Evolutionary conservation across 2,113 vertebrate genomes (phyloP).

Genomic region (Myrmecobius fasciatus): DNA sequence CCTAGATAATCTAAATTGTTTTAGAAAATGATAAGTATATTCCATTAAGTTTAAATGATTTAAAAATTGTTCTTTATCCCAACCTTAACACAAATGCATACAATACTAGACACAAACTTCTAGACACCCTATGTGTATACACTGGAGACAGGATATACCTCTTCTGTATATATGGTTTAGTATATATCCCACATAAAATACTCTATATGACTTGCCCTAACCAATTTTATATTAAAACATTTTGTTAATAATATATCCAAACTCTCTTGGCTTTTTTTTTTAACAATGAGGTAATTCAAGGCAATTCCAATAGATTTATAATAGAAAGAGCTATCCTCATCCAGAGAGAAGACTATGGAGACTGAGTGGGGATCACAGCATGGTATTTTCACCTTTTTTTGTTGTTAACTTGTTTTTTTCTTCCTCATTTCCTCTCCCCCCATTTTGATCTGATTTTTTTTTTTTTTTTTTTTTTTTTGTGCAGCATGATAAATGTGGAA

Average conservation of each 20-base stretch:
- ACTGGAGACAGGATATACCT: not conserved
- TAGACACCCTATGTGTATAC: not conserved
- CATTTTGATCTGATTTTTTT: too few species aligned
- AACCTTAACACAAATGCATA: not conserved
- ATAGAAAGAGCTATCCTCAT: too few species aligned
- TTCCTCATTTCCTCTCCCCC: too few species aligned
- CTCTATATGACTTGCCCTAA: not conserved
- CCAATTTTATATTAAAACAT: not conserved
- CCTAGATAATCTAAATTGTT: not conserved
- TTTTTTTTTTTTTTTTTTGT: too few species aligned
- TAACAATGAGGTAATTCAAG: too few species aligned
- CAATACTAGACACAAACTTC: not conserved
- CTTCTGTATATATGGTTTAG: not conserved
- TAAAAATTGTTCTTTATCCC: not conserved
- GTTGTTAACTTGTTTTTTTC: too few species aligned
- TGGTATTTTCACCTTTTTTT: too few species aligned
- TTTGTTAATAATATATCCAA: not conserved
- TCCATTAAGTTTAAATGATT: not conserved
- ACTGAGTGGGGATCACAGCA: too few species aligned
- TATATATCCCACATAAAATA: not conserved
- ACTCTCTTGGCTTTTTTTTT: not conserved
- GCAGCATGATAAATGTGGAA: too few species aligned
- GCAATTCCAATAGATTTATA: too few species aligned
- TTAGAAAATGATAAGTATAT: not conserved
- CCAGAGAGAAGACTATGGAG: too few species aligned